phyloP scores from a whole-genome alignment of 2,113 vertebrate species.

The Pelodiscus sinensis region DNA sequence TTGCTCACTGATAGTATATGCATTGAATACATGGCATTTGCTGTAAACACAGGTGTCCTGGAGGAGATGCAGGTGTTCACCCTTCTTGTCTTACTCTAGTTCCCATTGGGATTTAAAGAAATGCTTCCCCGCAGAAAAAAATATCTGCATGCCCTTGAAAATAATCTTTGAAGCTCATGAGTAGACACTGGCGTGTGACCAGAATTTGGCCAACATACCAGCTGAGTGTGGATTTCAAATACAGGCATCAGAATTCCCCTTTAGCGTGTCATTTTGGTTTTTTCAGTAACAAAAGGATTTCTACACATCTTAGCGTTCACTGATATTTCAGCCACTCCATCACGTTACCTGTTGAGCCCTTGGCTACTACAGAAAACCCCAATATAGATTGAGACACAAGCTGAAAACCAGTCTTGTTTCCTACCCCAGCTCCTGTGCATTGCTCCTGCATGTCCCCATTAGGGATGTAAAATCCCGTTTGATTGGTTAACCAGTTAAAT shows the following conservation, averaged over 20 bases:
- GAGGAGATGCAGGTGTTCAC: conserved; percentile 75
- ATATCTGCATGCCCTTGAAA: conserved; percentile 74
- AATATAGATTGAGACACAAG: neutral
- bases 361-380: neutral
- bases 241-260: conserved; percentile 2
- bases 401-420: neutral
- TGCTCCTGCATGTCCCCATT: neutral
- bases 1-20: conserved; percentile 50
- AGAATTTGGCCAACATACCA: conserved; percentile 52
- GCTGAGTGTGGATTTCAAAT: conserved; percentile 58
- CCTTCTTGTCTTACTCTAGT: conserved; percentile 64
- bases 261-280: neutral
- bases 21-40: conserved; percentile 59
- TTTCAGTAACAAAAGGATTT: neutral
- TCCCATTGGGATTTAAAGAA: conserved; percentile 58
- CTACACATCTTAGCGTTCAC: neutral
- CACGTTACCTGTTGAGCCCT: neutral
- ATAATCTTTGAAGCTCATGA: conserved; percentile 63
- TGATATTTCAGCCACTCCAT: neutral
- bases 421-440: neutral
- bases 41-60: conserved; percentile 72
- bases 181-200: conserved; percentile 55
- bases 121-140: conserved; percentile 68
- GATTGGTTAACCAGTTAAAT: too few relatives aligned
- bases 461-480: too few relatives aligned